Conservation (phyloP, 2,797 vertebrate genomes). For the Echiichthys vipera region DNA sequence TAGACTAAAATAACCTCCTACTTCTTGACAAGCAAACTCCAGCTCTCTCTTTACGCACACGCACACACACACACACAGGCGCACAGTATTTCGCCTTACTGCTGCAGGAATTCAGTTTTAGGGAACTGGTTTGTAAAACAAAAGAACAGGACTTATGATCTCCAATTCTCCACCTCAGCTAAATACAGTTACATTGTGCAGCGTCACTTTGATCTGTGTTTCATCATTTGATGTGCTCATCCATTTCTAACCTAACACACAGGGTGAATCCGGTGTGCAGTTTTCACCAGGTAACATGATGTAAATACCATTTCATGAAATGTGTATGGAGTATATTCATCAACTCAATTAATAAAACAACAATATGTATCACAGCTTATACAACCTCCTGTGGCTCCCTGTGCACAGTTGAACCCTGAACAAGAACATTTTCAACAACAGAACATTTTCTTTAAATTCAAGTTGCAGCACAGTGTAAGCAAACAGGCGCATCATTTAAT, state of each 20-base stretch:
- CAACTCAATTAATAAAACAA: conserved; percentile 42
- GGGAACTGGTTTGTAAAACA: conserved; percentile 9
- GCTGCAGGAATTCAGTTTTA: conserved; percentile 12
- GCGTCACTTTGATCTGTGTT: conserved; percentile 46
- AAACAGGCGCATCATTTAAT: conserved; percentile 17
- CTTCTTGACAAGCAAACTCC: conserved; percentile 10
- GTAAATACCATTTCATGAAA: conserved; percentile 31
- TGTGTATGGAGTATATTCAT: conserved; percentile 24
- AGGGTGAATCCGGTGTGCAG: neutral
- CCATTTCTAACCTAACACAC: conserved; percentile 3
- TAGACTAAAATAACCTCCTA: conserved; percentile 47
- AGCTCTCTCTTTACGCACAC: neutral
- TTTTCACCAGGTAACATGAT: conserved; percentile 36
- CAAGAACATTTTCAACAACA: conserved; percentile 7
- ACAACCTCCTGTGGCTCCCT: neutral
- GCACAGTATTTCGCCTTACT: neutral
- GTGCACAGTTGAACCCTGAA: conserved; percentile 20
- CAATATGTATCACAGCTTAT: conserved; percentile 3
- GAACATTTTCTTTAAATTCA: neutral
- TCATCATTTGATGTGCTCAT: conserved; percentile 50
- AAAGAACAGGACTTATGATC: neutral
- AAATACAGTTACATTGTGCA: conserved; percentile 4
- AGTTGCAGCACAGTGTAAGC: neutral
- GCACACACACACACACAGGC: neutral
- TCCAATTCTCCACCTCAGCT: neutral